Conservation (phyloP, 2,113 vertebrate species). For the Panthera leo region DNA sequence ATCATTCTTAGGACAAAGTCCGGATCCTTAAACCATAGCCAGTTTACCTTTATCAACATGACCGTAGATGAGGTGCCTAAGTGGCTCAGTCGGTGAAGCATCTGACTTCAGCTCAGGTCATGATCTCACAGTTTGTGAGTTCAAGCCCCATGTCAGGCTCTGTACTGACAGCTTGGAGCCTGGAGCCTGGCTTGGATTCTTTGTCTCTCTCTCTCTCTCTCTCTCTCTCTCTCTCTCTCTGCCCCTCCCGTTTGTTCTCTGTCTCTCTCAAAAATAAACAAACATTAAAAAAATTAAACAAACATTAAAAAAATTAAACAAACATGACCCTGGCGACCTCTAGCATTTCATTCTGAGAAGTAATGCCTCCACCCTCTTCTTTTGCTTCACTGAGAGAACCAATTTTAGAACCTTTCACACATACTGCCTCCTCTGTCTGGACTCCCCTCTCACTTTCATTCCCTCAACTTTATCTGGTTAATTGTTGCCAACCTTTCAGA, state of each 20-base stretch:
- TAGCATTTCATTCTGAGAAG: not conserved
- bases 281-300: not conserved
- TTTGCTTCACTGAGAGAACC: not conserved
- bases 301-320: not conserved
- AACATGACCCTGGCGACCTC: not conserved
- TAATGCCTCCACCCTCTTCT: not conserved
- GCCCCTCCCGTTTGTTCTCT: no score
- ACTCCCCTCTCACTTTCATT: not conserved
- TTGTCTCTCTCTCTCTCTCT: no score
- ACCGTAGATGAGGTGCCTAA: not conserved
- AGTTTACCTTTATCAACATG: not conserved
- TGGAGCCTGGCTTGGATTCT: no score
- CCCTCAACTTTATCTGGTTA: not conserved
- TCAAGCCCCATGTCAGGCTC: no score
- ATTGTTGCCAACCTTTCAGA: not conserved
- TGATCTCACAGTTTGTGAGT: no score
- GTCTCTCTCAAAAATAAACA: no score
- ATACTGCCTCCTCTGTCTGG: not conserved
- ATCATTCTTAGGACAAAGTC: not conserved
- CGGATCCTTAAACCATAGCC: not conserved
- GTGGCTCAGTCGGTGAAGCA: no score
- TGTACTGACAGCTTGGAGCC: no score
- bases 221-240: no score
- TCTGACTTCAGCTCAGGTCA: no score
- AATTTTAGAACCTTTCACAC: not conserved